Base-by-base conservation (phyloP, 2,113 vertebrate species). In the Amphiprion percula region DNA sequence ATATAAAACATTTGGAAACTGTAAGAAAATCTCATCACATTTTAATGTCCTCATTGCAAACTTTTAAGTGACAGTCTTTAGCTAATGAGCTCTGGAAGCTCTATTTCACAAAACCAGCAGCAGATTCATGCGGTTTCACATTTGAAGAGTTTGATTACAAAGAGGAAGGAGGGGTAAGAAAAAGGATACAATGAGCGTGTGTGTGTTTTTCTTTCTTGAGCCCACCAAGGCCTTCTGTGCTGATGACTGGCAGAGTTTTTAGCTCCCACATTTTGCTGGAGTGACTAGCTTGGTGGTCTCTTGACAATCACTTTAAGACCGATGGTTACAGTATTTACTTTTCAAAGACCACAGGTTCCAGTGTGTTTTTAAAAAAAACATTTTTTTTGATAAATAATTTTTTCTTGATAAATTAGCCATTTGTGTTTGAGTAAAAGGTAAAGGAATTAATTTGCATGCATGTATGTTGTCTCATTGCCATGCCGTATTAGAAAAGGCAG, bases 271-370 rank as follows among this genome's bases (percentile, higher is more conserved):
- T 58, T 80, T 55, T 49, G 78, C 66, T 70, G 64, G 39, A 80
- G 59, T 17, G 41, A 79, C 68, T 84, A 74, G 67, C 14, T 74
- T 72, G 91, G 89, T 90, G 92, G 90, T 92, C 86, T 64, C 71
- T 10, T 52, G 37, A 84, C 77, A 82, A 91, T 80, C 63, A 14
- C 59, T 87, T 88, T 83, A 90, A 17, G 80, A 86, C 69, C 73
- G 85, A 37, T 10, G 73, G 74, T 87, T 76, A 79, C 65, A 74
- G 82, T 68, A 82, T 89, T 90, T 90, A 78, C 82, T 77, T 28
- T 59, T 44, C 52, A 79, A 63, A 82, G 81, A 88, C 88, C 86
- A 81, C 88, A 88, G 79, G 88, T 87, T 88, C 85, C 70, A 90
- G 66, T 69, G 68, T 68, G 74, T 3, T 26, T 26, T 26, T 26